These are phyloP conservation scores for Callorhinus ursinus DNA, from an alignment of 2,113 vertebrate species.

Conservation along the genomic window DNA sequence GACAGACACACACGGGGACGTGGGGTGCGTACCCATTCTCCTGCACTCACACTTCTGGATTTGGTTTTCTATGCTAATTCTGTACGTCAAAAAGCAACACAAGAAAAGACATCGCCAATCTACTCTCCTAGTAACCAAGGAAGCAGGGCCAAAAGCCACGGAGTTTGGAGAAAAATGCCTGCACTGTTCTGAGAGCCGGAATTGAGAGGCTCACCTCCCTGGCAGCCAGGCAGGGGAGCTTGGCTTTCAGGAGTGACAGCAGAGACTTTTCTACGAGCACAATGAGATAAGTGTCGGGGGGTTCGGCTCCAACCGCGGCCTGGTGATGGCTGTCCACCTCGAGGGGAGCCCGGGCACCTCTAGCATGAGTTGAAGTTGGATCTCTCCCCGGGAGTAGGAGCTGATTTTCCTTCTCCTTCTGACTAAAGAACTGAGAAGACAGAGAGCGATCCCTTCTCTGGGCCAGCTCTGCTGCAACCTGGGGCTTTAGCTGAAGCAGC, in stretches of 20 bases:
- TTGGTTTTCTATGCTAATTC: constrained; percentile 9
- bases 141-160: background rate
- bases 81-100: constrained; percentile 55
- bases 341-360: background rate
- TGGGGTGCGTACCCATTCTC: background rate
- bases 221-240: background rate
- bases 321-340: background rate
- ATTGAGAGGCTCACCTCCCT: rapidly evolving
- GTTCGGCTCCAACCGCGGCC: background rate
- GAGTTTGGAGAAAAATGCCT: background rate
- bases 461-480: rapidly evolving
- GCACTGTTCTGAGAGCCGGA: no score
- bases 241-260: background rate
- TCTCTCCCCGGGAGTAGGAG: background rate
- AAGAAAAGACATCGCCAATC: background rate
- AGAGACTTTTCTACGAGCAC: background rate
- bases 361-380: rapidly evolving
- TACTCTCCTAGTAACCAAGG: background rate
- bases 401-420: background rate
- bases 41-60: background rate
- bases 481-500: background rate
- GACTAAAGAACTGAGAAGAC: background rate
- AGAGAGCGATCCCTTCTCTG: no score
- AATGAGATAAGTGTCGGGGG: background rate
- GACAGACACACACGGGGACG: background rate